Evolutionary conservation across 2,113 vertebrate genomes (phyloP).

Genomic region (Protobothrops flavoviridis): DNA sequence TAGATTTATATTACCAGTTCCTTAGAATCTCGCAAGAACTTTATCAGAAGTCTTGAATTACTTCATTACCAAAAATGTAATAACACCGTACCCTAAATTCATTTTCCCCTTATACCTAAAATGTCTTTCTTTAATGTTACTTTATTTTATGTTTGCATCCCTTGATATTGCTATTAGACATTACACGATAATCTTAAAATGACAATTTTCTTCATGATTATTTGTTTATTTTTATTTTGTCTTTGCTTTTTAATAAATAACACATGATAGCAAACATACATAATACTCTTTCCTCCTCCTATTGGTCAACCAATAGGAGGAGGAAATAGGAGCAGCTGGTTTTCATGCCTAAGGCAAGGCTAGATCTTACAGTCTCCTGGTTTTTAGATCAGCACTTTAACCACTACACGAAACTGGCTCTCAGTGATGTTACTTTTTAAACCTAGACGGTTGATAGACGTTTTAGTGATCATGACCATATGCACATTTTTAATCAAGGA

Average conservation of each 20-base stretch:
- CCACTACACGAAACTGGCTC: not conserved
- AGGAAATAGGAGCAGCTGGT: too few relatives aligned
- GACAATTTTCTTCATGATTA: not conserved
- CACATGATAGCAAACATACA: not conserved
- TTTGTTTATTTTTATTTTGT: not conserved
- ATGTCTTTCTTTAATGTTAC: not conserved
- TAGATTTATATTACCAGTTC: not conserved
- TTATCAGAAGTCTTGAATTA: not conserved
- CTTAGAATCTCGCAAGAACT: not conserved
- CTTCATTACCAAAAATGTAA: not conserved
- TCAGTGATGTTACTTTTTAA: not conserved
- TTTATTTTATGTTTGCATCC: not conserved
- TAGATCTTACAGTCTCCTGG: not conserved
- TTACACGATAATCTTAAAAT: not conserved
- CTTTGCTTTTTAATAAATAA: not conserved
- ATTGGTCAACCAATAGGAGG: not conserved
- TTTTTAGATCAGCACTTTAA: not conserved
- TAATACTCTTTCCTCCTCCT: not conserved
- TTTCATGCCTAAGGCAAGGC: not conserved
- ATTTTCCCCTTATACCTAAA: not conserved
- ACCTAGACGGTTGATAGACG: not conserved
- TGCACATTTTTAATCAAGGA: not conserved
- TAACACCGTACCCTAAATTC: not conserved
- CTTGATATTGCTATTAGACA: not conserved
- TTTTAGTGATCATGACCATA: not conserved